These are phyloP conservation scores for Dinocampus coccinellae DNA, from an alignment of 2,888 invertebrate genomes.

Conservation along the genomic window DNA sequence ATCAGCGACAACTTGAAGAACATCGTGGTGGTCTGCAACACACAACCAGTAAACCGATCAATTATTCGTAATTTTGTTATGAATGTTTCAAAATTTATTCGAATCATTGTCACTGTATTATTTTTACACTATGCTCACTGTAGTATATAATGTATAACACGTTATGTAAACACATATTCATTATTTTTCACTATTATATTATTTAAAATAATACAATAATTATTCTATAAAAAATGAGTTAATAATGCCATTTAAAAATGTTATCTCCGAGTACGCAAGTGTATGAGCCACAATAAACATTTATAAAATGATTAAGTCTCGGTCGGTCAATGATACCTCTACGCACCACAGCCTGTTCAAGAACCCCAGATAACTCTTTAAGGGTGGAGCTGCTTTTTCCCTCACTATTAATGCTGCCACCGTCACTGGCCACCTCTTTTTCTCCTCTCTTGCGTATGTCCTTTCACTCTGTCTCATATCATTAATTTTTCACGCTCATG, in stretches of 20 bases:
- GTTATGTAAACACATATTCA: too few species aligned
- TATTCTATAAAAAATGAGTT: too few species aligned
- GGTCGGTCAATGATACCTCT: conserved; percentile 7
- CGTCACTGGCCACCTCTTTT: neutral
- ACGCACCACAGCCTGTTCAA: neutral
- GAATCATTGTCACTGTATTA: neutral
- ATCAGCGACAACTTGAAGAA: conserved; percentile 77
- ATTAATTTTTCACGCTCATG: neutral
- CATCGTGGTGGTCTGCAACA: too few species aligned
- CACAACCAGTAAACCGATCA: neutral
- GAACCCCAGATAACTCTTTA: neutral
- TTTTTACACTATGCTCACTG: neutral
- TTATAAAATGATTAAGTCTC: neutral
- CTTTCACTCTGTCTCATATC: neutral
- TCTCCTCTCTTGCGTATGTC: neutral
- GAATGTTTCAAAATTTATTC: neutral
- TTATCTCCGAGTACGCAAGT: neutral
- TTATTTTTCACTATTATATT: too few species aligned
- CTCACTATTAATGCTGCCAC: neutral
- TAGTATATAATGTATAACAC: too few species aligned
- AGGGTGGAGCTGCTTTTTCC: neutral
- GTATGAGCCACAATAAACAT: neutral
- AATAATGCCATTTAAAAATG: too few species aligned
- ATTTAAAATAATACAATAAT: too few species aligned
- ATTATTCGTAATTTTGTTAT: neutral